Base-by-base conservation (phyloP, 2,888 invertebrate species). In the Chloroclysta siterata region DNA sequence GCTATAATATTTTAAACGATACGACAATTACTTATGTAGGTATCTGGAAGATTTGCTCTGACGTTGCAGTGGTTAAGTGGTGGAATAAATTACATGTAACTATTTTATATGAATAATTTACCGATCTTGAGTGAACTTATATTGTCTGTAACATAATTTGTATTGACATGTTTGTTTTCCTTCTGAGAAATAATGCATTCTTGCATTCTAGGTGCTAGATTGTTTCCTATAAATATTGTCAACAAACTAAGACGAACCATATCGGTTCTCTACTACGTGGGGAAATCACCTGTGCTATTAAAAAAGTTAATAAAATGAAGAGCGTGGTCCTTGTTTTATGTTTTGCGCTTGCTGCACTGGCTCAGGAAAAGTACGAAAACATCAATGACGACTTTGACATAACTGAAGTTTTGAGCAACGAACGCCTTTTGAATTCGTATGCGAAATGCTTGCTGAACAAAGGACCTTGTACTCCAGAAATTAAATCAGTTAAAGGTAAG, bases 381-480 rank as follows among this genome's bases (percentile, higher is more conserved):
- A 93, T 93, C 69, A 95, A 94, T 73, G 95, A 95, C 71, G 94
- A 95, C 75, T 90, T 96, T 57, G 94, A 97, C 78, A 70, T 96
- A 60, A 94, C 95, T 59, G 94, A 95, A 80, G 94, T 96, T 60
- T 82, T 97, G 14, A 79, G 77, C 10, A 97, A 95, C 79, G 94
- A 95, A 4, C 94, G 96, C 63, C 84, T 97, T 41, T 84, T 96
- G 36, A 92, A 93, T 44, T 94, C 95, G 55, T 96, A 97, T 74
- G 84, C 95, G 11, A 94, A 95, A 66, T 97, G 97, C 76, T 83
- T 97, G 67, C 83, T 96, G 70, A 94, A 94, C 15, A 88, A 92
- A 65, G 95, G 95, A 50, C 94, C 94, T 3, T 97, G 97, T 79
- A 96, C 95, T 0, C 93, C 96, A 8, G 96, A 96, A 84, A 95